Conservation (phyloP, 2,797 vertebrate genomes). For the Myripristis jacobus region DNA sequence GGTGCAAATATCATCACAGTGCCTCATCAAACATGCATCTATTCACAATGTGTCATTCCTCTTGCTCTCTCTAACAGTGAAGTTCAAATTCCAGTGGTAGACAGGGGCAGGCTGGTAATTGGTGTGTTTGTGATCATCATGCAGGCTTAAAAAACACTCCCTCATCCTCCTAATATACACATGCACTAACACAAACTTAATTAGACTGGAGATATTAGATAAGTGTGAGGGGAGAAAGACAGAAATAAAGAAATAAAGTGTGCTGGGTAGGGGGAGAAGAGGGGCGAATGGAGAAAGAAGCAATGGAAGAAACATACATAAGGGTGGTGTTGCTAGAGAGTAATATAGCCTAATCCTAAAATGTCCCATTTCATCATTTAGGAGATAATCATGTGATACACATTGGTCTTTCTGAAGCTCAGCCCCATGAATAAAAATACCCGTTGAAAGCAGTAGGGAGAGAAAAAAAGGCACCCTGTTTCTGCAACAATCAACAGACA, state of each 20-base stretch:
- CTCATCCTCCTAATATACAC: neutral
- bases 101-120: slow-evolving; percentile 17
- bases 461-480: slow-evolving; percentile 24
- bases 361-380: slow-evolving; percentile 62
- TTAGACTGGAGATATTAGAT: neutral
- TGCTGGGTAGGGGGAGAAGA: no score
- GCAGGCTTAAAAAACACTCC: slow-evolving; percentile 36
- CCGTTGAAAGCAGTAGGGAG: slow-evolving; percentile 32
- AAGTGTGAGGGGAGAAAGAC: neutral
- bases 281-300: slow-evolving; percentile 9
- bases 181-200: neutral
- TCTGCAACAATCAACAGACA: slow-evolving; percentile 52
- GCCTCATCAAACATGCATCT: no score
- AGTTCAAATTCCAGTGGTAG: no score
- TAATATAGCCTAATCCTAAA: slow-evolving; percentile 48
- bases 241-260: neutral
- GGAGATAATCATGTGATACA: slow-evolving; percentile 54
- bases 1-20: neutral
- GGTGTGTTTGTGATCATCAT: slow-evolving; percentile 2
- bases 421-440: slow-evolving; percentile 55
- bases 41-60: neutral
- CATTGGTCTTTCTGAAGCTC: slow-evolving; percentile 46
- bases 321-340: slow-evolving; percentile 1
- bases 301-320: neutral
- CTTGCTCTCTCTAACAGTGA: neutral